Base-by-base conservation (phyloP, 2,888 invertebrate genomes). In the Dicyrtoma fusca region DNA sequence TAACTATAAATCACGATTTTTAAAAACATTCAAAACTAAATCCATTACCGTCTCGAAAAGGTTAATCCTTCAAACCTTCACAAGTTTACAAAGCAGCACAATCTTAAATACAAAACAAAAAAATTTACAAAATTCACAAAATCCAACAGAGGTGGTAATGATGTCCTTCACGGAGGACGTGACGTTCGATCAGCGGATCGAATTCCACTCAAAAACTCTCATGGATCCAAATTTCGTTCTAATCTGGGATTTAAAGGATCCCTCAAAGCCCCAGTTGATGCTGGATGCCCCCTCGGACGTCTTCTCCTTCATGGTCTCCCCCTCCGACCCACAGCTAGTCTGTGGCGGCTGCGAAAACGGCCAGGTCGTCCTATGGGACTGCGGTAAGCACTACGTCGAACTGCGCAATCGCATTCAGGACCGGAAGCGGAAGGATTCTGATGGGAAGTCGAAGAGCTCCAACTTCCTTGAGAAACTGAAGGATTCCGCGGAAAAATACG, bases 301-400 rank as follows among this genome's bases (percentile, higher is more conserved):
- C 3, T 79, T 78, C 42, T 77, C 75, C 11, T 75, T 78, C 51
- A 70, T 69, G 71, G 69, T 79, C 3, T 78, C 78, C 55, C 79
- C 79, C 2, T 76, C 78, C 0, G 79, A 79, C 45, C 78, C 79
- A 4, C 69, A 77, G 53, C 61, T 79, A 14, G 74, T 79, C 17
- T 76, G 77, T 45, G 80, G 80, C 1, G 80, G 80, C 8, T 80
- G 80, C 74, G 80, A 77, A 13, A 80, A 78, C 61, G 80, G 80
- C 4, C 80, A 80, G 71, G 75, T 80, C 1, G 78, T 75, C n/a
- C 69, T 80, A 0, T 80, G 80, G 80, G 80, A 80, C 42, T 63
- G 77, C n/a, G 77, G 78, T 0, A 72, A 74, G 19, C 62, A 69
- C 1, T 78, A 76, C 62, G 72, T 73, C 44, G 80, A 78, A 51